phyloP scores from a whole-genome alignment of 2,888 invertebrate species.

The Xestia c-nigrum region DNA sequence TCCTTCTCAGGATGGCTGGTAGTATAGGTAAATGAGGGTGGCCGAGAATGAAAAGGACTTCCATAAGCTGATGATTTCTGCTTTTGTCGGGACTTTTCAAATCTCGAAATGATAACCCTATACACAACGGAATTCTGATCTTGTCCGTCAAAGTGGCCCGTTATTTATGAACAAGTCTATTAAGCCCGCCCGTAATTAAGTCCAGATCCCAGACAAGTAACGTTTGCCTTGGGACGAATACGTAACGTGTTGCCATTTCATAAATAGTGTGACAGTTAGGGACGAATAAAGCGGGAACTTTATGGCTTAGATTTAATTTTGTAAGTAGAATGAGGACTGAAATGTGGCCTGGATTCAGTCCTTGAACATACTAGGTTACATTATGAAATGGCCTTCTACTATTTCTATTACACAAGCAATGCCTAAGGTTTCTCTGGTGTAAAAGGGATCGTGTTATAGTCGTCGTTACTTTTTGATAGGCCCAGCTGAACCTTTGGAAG shows the following conservation, averaged over 20 bases:
- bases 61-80: neutral
- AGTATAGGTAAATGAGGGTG: neutral
- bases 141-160: conserved; percentile 56
- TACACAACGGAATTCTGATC: conserved; percentile 52
- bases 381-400: neutral
- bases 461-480: neutral
- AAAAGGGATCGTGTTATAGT: neutral
- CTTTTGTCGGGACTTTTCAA: neutral
- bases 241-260: conserved; percentile 51
- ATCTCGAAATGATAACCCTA: conserved; percentile 10
- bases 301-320: conserved; percentile 29
- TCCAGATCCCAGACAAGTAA: conserved; percentile 50
- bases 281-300: conserved; percentile 34
- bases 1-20: neutral
- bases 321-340: neutral
- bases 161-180: conserved; percentile 59
- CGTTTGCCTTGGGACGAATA: conserved; percentile 59
- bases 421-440: neutral
- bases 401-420: conserved; percentile 14
- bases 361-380: neutral
- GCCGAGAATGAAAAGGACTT: neutral
- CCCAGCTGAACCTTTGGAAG: neutral
- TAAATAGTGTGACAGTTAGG: conserved; percentile 44
- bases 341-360: neutral
- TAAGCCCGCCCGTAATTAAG: conserved; percentile 57